These are phyloP conservation scores for Philantomba maxwellii DNA, from an alignment of 2,113 vertebrate species.

Conservation along the genomic window DNA sequence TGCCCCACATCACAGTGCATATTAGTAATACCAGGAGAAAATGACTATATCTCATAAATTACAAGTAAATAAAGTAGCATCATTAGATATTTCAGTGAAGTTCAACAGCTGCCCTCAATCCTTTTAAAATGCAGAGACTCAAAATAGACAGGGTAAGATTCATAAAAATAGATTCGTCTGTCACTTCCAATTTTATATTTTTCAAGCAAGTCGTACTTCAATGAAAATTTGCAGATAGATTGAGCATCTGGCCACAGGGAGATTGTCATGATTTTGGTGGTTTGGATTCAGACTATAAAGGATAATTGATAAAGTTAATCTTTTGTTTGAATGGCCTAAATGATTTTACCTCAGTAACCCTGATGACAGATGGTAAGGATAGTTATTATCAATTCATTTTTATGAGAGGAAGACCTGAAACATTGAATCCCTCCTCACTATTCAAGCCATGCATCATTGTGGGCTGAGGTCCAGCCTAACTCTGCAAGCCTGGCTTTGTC, in stretches of 20 bases:
- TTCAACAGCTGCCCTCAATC: conserved; percentile 67
- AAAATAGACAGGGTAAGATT: conserved; percentile 67
- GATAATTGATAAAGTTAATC: conserved; percentile 62
- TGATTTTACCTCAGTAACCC: conserved; percentile 40
- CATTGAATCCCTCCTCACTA: background rate
- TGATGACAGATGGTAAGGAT: conserved; percentile 29
- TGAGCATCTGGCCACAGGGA: conserved; percentile 60
- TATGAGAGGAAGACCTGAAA: background rate
- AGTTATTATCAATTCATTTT: conserved; percentile 34
- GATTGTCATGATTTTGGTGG: conserved; percentile 29
- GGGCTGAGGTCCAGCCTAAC: background rate
- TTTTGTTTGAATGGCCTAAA: conserved; percentile 51
- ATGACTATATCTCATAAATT: background rate
- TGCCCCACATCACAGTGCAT: background rate
- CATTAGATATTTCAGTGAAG: conserved; percentile 62
- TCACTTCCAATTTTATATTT: conserved; percentile 71
- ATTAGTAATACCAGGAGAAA: background rate
- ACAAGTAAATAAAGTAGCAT: conserved; percentile 41
- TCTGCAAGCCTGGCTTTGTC: background rate
- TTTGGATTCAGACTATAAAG: conserved; percentile 43
- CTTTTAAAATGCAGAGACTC: conserved; percentile 61
- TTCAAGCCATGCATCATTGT: background rate
- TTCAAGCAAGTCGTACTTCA: conserved; percentile 63
- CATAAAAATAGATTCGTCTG: conserved; percentile 76
- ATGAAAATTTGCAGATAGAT: conserved; percentile 62